Evolutionary conservation across 2,113 vertebrate genomes (phyloP).

Genomic region (Chunga burmeisteri): DNA sequence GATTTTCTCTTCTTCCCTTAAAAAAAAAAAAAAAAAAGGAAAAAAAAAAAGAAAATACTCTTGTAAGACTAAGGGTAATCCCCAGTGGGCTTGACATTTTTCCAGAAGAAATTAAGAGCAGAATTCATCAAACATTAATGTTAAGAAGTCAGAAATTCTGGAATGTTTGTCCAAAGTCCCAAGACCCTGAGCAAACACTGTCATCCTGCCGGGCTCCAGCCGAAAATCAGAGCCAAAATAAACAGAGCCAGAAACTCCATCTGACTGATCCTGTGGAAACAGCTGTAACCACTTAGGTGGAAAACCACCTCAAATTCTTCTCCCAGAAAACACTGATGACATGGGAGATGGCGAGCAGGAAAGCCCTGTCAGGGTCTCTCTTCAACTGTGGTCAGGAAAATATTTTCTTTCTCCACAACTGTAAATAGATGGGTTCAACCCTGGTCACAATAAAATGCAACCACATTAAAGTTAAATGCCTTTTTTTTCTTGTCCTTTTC

Average conservation of each 20-base stretch:
- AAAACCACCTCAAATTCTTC: constrained; percentile 85
- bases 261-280: constrained; percentile 87
- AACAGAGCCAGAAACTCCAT: constrained; percentile 87
- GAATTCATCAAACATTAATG: constrained; percentile 81
- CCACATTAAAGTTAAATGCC: background rate
- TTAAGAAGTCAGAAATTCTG: constrained; percentile 83
- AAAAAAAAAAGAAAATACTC: background rate
- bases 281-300: constrained; percentile 93
- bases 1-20: background rate
- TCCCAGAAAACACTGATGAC: constrained; percentile 81
- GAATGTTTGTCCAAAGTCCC: constrained; percentile 86
- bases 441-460: constrained; percentile 61
- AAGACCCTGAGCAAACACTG: constrained; percentile 76
- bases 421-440: constrained; percentile 69
- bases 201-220: constrained; percentile 81
- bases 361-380: constrained; percentile 75
- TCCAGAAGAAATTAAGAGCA: constrained; percentile 81
- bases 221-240: constrained; percentile 83
- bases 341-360: constrained; percentile 81
- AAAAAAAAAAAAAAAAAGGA: background rate
- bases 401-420: constrained; percentile 75
- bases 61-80: constrained; percentile 56
- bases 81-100: constrained; percentile 71
- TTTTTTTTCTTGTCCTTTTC: background rate
- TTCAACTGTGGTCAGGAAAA: constrained; percentile 76